phyloP scores from a whole-genome alignment of 2,797 vertebrate genomes.

The Cyclura pinguis region DNA sequence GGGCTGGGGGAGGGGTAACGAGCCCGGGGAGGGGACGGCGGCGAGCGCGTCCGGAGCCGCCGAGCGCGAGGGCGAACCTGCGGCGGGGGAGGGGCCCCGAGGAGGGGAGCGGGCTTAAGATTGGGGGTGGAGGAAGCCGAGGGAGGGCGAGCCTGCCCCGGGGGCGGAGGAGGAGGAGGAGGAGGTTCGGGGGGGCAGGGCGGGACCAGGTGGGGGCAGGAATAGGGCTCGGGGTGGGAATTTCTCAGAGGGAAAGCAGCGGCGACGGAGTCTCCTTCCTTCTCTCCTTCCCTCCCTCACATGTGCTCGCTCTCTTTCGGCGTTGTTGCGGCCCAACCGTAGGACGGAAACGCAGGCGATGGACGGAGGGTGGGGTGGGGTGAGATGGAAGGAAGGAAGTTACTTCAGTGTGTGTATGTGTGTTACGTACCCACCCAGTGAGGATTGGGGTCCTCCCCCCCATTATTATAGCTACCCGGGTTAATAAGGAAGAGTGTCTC shows the following conservation, averaged over 20 bases:
- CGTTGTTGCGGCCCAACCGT: background rate
- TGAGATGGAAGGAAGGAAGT: too few relatives aligned
- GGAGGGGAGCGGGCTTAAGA: background rate
- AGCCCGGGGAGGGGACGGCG: background rate
- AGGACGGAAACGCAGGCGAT: background rate
- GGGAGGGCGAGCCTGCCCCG: background rate
- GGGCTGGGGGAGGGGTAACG: slow-evolving; percentile 30
- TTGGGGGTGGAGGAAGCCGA: background rate
- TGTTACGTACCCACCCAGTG: background rate
- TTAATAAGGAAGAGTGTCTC: background rate
- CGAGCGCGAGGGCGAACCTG: background rate
- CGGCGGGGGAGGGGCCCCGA: background rate
- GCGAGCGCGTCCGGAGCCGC: too few relatives aligned
- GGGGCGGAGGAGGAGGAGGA: slow-evolving; percentile 5
- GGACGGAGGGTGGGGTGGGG: too few relatives aligned
- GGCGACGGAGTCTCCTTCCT: background rate
- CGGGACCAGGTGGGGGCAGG: background rate
- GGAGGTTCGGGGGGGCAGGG: background rate
- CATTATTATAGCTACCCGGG: background rate
- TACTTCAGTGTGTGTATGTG: too few relatives aligned
- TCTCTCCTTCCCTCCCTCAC: background rate
- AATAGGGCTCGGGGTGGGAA: slow-evolving; percentile 21
- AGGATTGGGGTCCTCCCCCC: too few relatives aligned
- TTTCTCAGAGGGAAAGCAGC: background rate
- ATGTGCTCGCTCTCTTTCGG: background rate